Conservation (phyloP, 2,113 vertebrate species). For the Corapipo altera region DNA sequence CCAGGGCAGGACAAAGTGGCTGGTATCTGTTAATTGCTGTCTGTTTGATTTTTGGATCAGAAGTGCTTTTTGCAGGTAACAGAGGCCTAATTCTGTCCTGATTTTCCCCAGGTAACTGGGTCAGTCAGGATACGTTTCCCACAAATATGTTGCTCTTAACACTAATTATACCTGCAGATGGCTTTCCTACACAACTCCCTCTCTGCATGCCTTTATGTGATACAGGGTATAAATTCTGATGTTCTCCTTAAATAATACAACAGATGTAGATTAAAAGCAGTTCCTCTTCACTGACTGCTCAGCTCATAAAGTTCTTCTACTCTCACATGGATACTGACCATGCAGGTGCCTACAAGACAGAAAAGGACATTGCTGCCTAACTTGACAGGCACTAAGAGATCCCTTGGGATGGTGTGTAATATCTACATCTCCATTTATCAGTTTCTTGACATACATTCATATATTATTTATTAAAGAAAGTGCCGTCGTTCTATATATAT, state of each 20-base stretch:
- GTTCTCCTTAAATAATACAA: background rate
- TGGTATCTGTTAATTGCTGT: background rate
- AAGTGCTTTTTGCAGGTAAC: background rate
- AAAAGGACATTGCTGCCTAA: background rate
- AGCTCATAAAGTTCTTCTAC: background rate
- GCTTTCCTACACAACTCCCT: background rate
- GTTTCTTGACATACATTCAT: background rate
- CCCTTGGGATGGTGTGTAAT: background rate
- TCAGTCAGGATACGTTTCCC: background rate
- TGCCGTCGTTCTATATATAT: background rate
- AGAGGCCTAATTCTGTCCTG: background rate
- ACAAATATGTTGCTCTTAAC: background rate
- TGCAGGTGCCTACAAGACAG: accelerated
- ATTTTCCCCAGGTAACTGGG: background rate
- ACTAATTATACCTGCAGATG: background rate
- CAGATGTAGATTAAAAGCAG: background rate
- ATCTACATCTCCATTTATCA: background rate
- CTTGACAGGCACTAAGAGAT: background rate
- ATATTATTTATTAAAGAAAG: background rate
- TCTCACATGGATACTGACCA: background rate
- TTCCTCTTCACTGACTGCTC: background rate
- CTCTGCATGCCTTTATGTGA: background rate
- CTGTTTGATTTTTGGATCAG: background rate
- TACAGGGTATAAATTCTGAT: background rate
- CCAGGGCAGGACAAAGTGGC: background rate